Conservation (phyloP, 2,113 vertebrate genomes). For the Myotis davidii region DNA sequence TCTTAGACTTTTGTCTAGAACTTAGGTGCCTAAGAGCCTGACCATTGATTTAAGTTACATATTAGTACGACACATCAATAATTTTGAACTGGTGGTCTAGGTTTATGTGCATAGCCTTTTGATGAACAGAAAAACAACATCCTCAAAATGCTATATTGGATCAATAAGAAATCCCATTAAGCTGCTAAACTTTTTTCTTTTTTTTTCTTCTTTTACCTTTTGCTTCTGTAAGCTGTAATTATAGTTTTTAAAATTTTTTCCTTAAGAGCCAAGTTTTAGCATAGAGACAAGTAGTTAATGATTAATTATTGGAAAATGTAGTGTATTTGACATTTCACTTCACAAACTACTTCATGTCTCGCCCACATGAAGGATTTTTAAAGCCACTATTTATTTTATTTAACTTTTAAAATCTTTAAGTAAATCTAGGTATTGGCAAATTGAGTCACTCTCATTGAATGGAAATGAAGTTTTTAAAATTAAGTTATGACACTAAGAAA, state of each 20-base stretch:
- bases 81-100: not conserved
- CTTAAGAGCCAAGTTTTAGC: conserved; percentile 60
- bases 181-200: conserved; percentile 18
- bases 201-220: conserved; percentile 2
- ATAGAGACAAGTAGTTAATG: conserved; percentile 31
- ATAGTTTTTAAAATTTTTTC: conserved; percentile 53
- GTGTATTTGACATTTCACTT: conserved; percentile 14
- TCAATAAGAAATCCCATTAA: conserved; percentile 62
- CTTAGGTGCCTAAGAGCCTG: not conserved
- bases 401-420: conserved; percentile 28
- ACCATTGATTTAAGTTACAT: not conserved
- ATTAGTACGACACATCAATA: not conserved
- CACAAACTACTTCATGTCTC: conserved; percentile 43
- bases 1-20: conserved; percentile 16
- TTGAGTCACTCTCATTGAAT: not conserved
- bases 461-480: not conserved
- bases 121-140: conserved; percentile 41
- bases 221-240: conserved; percentile 62
- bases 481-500: not conserved
- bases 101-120: conserved; percentile 27
- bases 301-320: conserved; percentile 61
- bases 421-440: not conserved
- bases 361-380: not conserved
- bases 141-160: not conserved
- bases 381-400: conserved; percentile 42